phyloP scores from a whole-genome alignment of 2,113 vertebrate species.

The Melanocharis versteri region DNA sequence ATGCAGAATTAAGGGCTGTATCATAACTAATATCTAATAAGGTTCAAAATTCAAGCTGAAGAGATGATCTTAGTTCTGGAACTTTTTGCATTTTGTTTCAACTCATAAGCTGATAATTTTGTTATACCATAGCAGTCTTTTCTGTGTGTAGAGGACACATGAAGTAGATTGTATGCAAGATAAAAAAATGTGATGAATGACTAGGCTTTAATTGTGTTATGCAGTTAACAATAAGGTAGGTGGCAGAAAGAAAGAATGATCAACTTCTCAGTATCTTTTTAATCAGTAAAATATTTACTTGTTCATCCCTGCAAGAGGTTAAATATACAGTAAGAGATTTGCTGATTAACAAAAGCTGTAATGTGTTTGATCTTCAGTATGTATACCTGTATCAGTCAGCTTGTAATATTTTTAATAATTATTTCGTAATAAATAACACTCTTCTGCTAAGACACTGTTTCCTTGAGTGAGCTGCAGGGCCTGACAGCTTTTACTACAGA shows the following conservation, averaged over 20 bases:
- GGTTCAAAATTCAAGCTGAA: background rate
- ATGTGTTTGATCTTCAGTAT: background rate
- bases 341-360: background rate
- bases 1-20: background rate
- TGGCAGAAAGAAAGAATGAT: conserved; percentile 3
- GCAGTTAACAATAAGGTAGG: background rate
- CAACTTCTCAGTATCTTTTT: background rate
- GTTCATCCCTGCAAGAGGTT: background rate
- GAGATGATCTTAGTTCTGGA: background rate
- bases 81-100: background rate
- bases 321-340: background rate
- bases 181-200: background rate
- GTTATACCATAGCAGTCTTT: background rate
- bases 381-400: background rate
- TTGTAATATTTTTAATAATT: background rate
- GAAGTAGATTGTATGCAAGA: background rate
- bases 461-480: background rate
- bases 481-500: background rate
- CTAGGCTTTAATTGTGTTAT: background rate
- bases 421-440: background rate
- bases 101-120: background rate
- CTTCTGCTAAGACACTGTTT: background rate
- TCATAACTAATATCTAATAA: background rate
- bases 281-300: conserved; percentile 21
- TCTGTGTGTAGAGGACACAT: background rate